Base-by-base conservation (phyloP, 2,113 vertebrate species). In the Cyanistes caeruleus region DNA sequence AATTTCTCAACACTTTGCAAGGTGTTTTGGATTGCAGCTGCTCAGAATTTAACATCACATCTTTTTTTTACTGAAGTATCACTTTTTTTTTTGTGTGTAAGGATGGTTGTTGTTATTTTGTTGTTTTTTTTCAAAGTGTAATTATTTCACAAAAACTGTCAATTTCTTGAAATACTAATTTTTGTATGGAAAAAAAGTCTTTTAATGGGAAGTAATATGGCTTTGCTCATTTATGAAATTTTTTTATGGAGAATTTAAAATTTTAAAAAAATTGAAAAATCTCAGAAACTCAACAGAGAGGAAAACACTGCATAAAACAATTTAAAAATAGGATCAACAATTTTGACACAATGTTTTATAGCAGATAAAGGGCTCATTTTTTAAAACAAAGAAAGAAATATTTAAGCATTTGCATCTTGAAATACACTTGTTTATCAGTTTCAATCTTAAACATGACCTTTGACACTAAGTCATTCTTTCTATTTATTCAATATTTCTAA, bases 1-100 rank as follows among this genome's bases (percentile, higher is more conserved):
- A 70, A 96, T 95, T 90, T 86, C 84, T 81, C 7, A 6, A 78
- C 93, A 92, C 28, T 64, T 64, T 78, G 73, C 41, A 92, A 97
- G 76, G 93, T 93, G 88, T 88, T 97, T 96, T 80, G 72, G 48
- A 84, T 96, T 87, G 74, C 92, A 94, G 93, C 80, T 96, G 93
- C 76, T 94, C 85, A 78, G 49, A 88, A 82, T 96, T 92, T 79
- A 92, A 56, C 73, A 81, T 93, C 72, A 52, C 2, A 0, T 75
- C 8, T 89, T 39, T 84, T 84, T 81, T 81, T 79, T 56, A 17
- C 3, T 27, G 48, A 91, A 92, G 28, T 72, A 84, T 58, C 56
- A 7, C 64, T 80, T 90, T 5, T 74, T 62, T 68, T 49, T 46
- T 41, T 55, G 30, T 33, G 41, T 68, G 41, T 35, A 19, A 48